These are phyloP conservation scores for Agonopterix alstromeriana DNA, from an alignment of 2,888 invertebrate genomes.

Conservation along the genomic window DNA sequence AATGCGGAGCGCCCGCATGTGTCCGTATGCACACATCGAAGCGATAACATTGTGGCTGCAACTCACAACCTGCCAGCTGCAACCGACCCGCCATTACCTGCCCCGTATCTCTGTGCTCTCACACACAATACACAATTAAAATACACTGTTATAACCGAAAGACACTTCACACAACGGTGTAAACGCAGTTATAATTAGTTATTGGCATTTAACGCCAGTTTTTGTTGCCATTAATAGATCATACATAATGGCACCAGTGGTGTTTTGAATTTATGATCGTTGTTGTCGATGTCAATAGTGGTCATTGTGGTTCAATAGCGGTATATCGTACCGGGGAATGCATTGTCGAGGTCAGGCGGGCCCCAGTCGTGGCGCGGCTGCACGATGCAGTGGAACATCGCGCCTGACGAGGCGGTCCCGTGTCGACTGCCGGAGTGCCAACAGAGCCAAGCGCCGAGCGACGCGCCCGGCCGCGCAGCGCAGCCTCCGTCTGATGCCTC, in stretches of 20 bases:
- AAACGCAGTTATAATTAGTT: conserved; percentile 41
- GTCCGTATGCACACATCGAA: too few relatives aligned
- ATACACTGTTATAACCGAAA: background rate
- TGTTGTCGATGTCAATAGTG: background rate
- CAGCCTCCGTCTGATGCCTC: conserved; percentile 26
- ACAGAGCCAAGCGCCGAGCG: conserved; percentile 17
- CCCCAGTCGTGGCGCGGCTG: conserved; percentile 88
- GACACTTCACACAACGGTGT: conserved; percentile 2
- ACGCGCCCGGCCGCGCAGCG: conserved; percentile 22
- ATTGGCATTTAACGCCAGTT: conserved; percentile 31
- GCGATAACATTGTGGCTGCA: too few relatives aligned
- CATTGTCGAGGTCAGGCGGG: conserved; percentile 82
- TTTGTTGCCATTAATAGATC: conserved; percentile 25
- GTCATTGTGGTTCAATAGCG: background rate
- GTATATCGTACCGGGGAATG: conserved; percentile 81
- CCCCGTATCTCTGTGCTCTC: conserved; percentile 1
- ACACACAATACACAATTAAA: conserved; percentile 12
- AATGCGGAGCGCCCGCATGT: background rate
- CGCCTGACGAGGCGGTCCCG: conserved; percentile 23
- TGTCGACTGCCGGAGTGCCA: conserved; percentile 17
- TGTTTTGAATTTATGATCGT: background rate
- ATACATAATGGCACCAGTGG: conserved; percentile 13
- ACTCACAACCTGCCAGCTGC: too few relatives aligned
- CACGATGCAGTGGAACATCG: conserved; percentile 90
- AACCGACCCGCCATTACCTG: background rate